phyloP scores from a whole-genome alignment of 2,113 vertebrate species.

The Oreotrochilus melanogaster region DNA sequence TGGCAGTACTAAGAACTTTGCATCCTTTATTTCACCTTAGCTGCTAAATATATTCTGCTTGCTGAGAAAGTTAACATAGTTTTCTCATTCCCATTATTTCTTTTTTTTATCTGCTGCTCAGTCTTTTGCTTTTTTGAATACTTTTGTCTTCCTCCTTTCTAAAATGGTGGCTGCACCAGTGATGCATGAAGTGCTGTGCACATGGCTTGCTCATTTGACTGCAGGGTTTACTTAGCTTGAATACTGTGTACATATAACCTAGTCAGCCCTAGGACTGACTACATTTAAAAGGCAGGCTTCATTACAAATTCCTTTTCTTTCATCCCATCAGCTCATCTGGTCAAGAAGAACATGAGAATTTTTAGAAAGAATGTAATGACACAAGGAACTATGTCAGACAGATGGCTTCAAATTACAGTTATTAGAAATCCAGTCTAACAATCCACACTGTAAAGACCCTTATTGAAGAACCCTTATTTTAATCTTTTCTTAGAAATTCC shows the following conservation, averaged over 20 bases:
- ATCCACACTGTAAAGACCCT: neutral
- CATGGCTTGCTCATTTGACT: accelerated
- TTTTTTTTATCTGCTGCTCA: neutral
- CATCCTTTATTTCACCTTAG: neutral
- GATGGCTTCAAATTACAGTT: neutral
- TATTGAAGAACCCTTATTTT: neutral
- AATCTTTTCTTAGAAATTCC: neutral
- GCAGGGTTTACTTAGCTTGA: neutral
- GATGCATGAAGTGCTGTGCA: neutral
- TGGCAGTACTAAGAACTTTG: neutral
- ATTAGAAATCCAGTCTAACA: neutral
- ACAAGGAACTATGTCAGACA: neutral
- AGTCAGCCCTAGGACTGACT: neutral
- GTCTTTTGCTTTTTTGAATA: neutral
- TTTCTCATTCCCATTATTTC: neutral
- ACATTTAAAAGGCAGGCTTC: neutral
- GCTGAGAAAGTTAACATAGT: accelerated
- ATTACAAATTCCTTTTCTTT: neutral
- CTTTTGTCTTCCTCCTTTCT: neutral
- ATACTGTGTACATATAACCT: accelerated
- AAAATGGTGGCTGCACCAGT: too few species aligned
- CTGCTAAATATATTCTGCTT: neutral
- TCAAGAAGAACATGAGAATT: neutral
- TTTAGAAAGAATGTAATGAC: neutral
- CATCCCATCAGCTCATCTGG: neutral